A percentile compares a stretch with the other conserved stretches of the same genome.
Evolutionary conservation across 2,113 vertebrate species (phyloP).

Genomic region (Hemibates koningsi): DNA sequence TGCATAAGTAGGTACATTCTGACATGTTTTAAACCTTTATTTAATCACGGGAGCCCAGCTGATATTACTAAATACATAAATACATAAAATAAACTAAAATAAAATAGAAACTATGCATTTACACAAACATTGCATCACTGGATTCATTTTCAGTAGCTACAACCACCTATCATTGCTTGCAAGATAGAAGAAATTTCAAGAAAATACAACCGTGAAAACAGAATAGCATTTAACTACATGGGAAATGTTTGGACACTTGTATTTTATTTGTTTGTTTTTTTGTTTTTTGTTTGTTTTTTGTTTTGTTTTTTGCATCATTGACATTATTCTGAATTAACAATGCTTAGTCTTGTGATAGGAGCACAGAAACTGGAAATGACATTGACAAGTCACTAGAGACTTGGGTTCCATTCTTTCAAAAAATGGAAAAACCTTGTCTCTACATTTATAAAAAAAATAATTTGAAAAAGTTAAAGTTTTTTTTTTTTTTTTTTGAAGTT

Average conservation of each 20-base stretch:
- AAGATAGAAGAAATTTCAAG: background rate
- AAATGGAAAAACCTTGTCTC: background rate
- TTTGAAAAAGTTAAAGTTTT: background rate
- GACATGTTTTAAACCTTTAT: background rate
- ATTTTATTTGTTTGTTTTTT: background rate
- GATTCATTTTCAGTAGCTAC: background rate
- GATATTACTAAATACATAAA: background rate
- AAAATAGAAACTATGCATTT: background rate
- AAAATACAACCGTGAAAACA: background rate
- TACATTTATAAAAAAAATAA: background rate
- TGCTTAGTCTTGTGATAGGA: background rate
- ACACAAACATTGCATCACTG: background rate
- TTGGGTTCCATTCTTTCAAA: background rate
- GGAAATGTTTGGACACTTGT: background rate
- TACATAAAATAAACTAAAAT: background rate
- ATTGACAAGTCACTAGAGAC: background rate
- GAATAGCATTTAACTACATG: background rate
- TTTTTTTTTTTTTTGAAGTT: fast-evolving
- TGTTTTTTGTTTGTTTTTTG: background rate
- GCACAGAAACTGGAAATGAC: background rate
- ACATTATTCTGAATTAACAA: background rate
- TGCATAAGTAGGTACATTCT: background rate
- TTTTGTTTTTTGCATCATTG: background rate
- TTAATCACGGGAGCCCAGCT: background rate
- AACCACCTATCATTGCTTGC: background rate